These are phyloP conservation scores for Ganaspis sp. DNA, from an alignment of 1,140 invertebrate genomes.

Conservation along the genomic window DNA sequence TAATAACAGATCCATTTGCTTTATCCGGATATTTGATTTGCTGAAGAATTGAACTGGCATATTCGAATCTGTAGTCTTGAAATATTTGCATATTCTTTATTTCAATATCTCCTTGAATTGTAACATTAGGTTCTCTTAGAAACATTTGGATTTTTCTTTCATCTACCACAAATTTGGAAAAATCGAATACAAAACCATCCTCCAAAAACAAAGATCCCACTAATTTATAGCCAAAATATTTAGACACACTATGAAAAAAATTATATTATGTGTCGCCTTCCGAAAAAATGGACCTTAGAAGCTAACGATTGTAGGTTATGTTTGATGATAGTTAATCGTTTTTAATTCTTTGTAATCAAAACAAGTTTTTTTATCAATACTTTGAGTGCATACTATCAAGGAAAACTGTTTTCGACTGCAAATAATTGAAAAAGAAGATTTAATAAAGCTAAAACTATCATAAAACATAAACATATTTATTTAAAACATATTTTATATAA, in stretches of 20 bases:
- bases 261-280: neutral
- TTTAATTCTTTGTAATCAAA: no score
- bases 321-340: no score
- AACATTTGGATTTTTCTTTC: neutral
- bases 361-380: no score
- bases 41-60: neutral
- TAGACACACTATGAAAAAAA: neutral
- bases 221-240: neutral
- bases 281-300: no score
- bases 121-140: neutral
- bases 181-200: neutral
- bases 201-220: neutral
- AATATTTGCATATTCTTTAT: neutral
- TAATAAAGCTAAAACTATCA: no score
- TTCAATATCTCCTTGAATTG: neutral
- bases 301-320: no score
- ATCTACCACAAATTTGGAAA: neutral
- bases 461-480: no score
- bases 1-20: neutral
- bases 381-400: no score
- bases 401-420: no score
- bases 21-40: neutral
- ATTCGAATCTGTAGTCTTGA: neutral
- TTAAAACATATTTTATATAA: no score
- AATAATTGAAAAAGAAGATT: no score